phyloP scores from a whole-genome alignment of 1,140 invertebrate genomes.

The Doryteuthis pealeii region DNA sequence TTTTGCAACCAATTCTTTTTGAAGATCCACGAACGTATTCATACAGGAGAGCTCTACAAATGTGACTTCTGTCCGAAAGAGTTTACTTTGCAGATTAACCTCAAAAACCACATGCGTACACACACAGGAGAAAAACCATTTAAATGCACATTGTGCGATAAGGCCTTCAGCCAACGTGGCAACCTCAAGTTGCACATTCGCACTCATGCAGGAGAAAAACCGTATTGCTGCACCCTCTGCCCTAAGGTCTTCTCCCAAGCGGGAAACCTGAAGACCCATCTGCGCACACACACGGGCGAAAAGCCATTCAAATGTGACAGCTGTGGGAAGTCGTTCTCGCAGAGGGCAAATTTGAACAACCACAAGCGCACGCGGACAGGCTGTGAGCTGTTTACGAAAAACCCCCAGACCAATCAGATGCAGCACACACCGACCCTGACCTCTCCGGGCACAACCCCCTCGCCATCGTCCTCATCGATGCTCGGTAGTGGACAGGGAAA shows the following conservation, averaged over 20 bases:
- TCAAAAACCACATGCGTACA: slow-evolving; percentile 7
- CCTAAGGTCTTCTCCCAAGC: slow-evolving; percentile 94
- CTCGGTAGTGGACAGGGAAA: no score
- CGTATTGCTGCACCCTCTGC: slow-evolving; percentile 84
- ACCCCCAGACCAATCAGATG: not conserved
- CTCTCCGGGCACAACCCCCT: no score
- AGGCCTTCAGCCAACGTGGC: slow-evolving; percentile 22
- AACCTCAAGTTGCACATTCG: slow-evolving; percentile 73
- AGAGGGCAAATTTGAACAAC: slow-evolving; percentile 88
- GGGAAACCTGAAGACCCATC: slow-evolving; percentile 32
- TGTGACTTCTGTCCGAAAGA: slow-evolving; percentile 65
- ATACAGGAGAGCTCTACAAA: slow-evolving; percentile 19
- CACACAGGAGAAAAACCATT: slow-evolving; percentile 45
- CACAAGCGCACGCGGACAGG: slow-evolving; percentile 63
- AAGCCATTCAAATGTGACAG: slow-evolving; percentile 56
- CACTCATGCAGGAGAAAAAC: slow-evolving; percentile 96
- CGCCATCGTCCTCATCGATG: no score
- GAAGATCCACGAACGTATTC: slow-evolving; percentile 79
- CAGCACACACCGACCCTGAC: no score
- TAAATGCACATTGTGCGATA: slow-evolving; percentile 74
- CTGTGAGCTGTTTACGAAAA: slow-evolving; percentile 33
- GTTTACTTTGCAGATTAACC: slow-evolving; percentile 13
- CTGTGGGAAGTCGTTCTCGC: slow-evolving; percentile 74
- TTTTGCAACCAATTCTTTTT: slow-evolving; percentile 65
- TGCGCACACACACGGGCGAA: slow-evolving; percentile 66